Base-by-base conservation (phyloP, 92 coral and sea anemone species). In the Phenganax subtilis region DNA sequence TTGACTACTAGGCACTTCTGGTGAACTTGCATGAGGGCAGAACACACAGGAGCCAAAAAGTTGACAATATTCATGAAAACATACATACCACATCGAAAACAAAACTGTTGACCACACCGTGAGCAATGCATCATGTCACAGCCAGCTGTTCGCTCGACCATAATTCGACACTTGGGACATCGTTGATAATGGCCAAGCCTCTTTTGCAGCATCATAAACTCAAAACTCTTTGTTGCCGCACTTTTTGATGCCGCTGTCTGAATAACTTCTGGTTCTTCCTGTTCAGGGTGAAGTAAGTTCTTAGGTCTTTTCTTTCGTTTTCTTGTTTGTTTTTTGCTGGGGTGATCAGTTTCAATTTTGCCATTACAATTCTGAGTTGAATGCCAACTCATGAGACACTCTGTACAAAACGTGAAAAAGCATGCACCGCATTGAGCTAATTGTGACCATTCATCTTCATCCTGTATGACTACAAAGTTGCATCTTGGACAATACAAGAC, bases 71-170 rank as follows among this genome's bases (percentile, higher is more conserved):
- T 60, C 8, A 28, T 31, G 2, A 9, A 47, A 11, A 2, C 15
- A 16, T n/a, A 76, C 97, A 83, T 87, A 94, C 98, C 98, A 92
- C 98, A 94, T n/a, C 27, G 68, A 93, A 97, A 94, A 71, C 98
- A 94, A 75, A 94, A 94, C 55, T 63, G 66, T 12, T 89, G 87
- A 12, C 87, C 44, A 51, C 98, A 94, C n/a, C 92, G 97, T 0
- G 91, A 87, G 58, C 98, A 94, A 73, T 84, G 88, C 98, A 94
- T 94, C 83, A 87, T 88, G 75, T 94, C 87, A 81, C 98, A 94
- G 55, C 98, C 98, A n/a, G 84, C n/a, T 30, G 72, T 79, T 78
- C 87, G 90, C 86, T 94, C 98, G 8, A 94, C 91, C 71, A 91
- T 86, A 75, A 86, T 86, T 68, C 82, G 86, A 61, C 98, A 94